A percentile compares a stretch with the other conserved stretches of the same genome.
These are phyloP conservation scores for Rotaria sp. DNA, from an alignment of 2,888 invertebrate species.

Conservation along the genomic window DNA sequence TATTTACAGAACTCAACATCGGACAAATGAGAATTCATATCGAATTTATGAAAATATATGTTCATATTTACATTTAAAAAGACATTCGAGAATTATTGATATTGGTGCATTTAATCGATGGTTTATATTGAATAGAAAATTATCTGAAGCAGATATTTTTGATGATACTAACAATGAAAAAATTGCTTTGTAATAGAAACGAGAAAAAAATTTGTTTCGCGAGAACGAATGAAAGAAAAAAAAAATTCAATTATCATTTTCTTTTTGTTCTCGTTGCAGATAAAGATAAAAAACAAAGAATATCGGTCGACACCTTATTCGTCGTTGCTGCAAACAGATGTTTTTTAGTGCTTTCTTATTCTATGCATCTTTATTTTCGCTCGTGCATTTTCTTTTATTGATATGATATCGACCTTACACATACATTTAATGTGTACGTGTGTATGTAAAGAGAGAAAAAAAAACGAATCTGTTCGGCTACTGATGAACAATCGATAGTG, in stretches of 20 bases:
- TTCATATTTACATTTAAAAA: not conserved
- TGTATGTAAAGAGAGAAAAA: not conserved
- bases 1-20: not conserved
- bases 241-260: constrained; percentile 2
- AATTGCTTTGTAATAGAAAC: not conserved
- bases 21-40: not conserved
- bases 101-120: constrained; percentile 11
- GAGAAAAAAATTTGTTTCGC: not conserved
- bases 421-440: not conserved
- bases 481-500: not conserved
- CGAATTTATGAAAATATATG: not conserved
- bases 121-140: not conserved
- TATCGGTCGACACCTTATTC: constrained; percentile 8
- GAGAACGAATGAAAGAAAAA: not conserved
- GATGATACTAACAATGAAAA: not conserved
- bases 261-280: constrained; percentile 16
- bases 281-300: not conserved
- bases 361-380: constrained; percentile 1
- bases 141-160: not conserved
- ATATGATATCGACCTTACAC: not conserved
- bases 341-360: constrained; percentile 7
- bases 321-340: constrained; percentile 2
- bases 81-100: not conserved
- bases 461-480: not conserved
- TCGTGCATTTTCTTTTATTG: constrained; percentile 8